Conservation (phyloP, 2,797 vertebrate species). For the Austrolebias charrua region DNA sequence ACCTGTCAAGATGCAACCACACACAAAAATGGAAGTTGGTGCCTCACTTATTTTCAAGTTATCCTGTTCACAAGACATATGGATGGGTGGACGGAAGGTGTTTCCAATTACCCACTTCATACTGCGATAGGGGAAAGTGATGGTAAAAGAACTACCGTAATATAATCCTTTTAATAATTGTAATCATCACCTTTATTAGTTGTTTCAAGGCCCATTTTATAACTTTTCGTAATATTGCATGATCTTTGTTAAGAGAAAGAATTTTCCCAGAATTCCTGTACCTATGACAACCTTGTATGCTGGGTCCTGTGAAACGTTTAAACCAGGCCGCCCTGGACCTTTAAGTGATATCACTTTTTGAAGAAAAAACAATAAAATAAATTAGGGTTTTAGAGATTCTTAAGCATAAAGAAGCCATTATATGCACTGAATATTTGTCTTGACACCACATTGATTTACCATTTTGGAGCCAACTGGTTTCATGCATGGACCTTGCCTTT, state of each 20-base stretch:
- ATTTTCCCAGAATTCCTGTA: neutral
- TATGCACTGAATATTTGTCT: neutral
- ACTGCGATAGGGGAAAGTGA: too few relatives aligned
- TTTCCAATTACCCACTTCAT: too few relatives aligned
- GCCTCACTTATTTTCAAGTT: too few relatives aligned
- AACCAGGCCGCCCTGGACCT: neutral
- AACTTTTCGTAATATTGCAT: neutral
- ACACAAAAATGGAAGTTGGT: too few relatives aligned
- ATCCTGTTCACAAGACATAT: too few relatives aligned
- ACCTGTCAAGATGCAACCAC: too few relatives aligned
- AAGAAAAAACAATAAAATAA: neutral
- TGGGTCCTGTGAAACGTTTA: neutral
- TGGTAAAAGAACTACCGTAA: too few relatives aligned
- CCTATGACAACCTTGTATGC: neutral
- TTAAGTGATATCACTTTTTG: neutral
- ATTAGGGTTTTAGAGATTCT: neutral
- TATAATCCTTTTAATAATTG: too few relatives aligned
- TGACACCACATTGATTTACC: slow-evolving; percentile 2
- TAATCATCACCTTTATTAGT: too few relatives aligned
- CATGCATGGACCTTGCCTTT: neutral
- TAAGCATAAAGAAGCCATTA: neutral
- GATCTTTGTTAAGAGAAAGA: neutral
- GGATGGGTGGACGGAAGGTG: too few relatives aligned
- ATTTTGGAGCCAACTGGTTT: slow-evolving; percentile 5
- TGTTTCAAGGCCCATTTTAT: neutral